A percentile compares a stretch with the other conserved stretches of the same genome.
phyloP scores from a whole-genome alignment of 2,113 vertebrate species.

The Ancistrus triradiatus region DNA sequence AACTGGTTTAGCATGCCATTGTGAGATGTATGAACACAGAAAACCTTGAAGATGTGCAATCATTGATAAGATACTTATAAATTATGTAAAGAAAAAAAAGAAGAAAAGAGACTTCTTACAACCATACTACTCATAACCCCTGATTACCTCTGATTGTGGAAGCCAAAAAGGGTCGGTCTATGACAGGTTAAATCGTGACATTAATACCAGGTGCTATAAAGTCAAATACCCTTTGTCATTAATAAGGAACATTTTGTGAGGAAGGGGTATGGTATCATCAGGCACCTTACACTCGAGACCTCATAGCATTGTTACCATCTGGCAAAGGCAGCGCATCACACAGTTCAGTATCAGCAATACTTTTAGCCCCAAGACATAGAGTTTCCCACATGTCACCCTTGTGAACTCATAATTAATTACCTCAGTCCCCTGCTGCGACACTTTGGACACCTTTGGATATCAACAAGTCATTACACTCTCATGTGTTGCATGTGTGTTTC shows the following conservation, averaged over 20 bases:
- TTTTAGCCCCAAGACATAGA: background rate
- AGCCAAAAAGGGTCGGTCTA: background rate
- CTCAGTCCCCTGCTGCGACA: no score
- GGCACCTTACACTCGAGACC: background rate
- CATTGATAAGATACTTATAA: no score
- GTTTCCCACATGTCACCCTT: background rate
- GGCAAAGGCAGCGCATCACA: background rate
- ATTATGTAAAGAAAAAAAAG: background rate
- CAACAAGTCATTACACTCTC: no score
- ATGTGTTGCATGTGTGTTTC: no score
- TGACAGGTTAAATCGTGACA: background rate
- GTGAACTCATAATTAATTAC: background rate
- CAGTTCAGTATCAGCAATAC: background rate
- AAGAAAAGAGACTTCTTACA: conserved; percentile 10
- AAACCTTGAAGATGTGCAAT: no score
- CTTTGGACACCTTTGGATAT: background rate
- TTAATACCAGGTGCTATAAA: background rate
- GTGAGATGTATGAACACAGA: no score
- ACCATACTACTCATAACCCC: background rate
- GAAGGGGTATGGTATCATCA: background rate
- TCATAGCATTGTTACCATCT: conserved; percentile 4
- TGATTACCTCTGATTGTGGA: background rate
- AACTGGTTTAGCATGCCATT: no score
- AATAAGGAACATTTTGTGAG: no score
- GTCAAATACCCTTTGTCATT: background rate